Evolutionary conservation across 2,113 vertebrate genomes (phyloP).

Genomic region (Egretta garzetta): DNA sequence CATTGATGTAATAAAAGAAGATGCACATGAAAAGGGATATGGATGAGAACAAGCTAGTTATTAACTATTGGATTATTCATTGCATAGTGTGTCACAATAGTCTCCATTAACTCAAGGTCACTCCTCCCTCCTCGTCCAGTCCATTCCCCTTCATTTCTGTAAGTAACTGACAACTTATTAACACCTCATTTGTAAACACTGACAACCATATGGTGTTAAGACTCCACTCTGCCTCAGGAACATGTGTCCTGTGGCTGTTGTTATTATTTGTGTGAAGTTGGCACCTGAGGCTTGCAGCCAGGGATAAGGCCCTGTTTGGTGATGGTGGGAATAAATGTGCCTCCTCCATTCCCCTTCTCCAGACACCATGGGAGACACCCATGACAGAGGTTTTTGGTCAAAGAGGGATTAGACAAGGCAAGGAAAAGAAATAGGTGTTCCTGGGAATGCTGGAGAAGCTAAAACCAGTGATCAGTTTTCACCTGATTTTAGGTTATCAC

Average conservation of each 20-base stretch:
- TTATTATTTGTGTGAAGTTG: background rate
- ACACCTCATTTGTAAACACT: background rate
- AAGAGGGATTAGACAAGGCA: background rate
- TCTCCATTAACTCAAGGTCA: constrained; percentile 5
- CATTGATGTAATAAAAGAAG: background rate
- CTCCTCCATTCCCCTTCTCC: background rate
- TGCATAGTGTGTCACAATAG: background rate
- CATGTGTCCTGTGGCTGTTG: background rate
- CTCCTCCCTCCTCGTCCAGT: background rate
- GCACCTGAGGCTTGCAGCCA: background rate
- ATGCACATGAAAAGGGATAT: background rate
- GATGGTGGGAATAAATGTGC: background rate
- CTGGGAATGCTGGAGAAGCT: background rate
- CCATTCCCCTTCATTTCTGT: background rate
- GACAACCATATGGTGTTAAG: background rate
- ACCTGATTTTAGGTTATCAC: background rate
- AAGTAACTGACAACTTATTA: background rate
- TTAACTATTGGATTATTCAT: background rate
- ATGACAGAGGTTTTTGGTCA: fast-evolving
- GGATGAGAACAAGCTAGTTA: background rate
- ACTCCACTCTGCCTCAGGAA: background rate
- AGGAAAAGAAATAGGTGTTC: background rate
- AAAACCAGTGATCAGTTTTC: background rate
- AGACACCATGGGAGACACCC: fast-evolving
- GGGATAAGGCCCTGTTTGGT: fast-evolving